Evolutionary conservation across 2,888 invertebrate species (phyloP).

Genomic region (Chrysolina haemoptera): DNA sequence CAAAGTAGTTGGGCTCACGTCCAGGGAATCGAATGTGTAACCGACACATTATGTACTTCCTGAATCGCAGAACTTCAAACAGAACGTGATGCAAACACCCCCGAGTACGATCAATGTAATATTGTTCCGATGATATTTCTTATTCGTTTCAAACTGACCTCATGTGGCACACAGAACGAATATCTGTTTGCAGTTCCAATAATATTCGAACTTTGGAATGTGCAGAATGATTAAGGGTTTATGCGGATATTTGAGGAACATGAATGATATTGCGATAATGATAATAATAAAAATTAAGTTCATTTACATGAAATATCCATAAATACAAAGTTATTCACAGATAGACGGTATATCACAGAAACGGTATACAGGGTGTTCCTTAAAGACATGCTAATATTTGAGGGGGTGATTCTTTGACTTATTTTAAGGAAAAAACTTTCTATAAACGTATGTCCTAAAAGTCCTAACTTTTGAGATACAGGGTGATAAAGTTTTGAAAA

Average conservation of each 20-base stretch:
- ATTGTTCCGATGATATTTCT: slow-evolving; percentile 33
- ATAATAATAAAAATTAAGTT: too few species aligned
- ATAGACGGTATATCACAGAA: too few species aligned
- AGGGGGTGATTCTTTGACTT: too few species aligned
- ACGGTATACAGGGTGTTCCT: too few species aligned
- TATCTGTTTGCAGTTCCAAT: slow-evolving; percentile 23
- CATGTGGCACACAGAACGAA: slow-evolving; percentile 15
- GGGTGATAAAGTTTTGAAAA: too few species aligned
- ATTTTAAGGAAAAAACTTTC: too few species aligned
- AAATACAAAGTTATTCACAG: too few species aligned
- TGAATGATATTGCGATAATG: too few species aligned
- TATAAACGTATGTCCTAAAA: too few species aligned
- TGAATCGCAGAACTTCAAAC: slow-evolving; percentile 20
- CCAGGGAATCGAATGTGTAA: slow-evolving; percentile 14
- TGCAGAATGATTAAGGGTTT: neutral
- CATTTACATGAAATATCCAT: too few species aligned
- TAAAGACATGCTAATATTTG: too few species aligned
- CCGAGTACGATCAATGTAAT: slow-evolving; percentile 32
- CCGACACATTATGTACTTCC: slow-evolving; percentile 13
- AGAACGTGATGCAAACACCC: slow-evolving; percentile 26
- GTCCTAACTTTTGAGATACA: too few species aligned
- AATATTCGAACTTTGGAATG: neutral
- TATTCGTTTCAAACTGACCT: slow-evolving; percentile 27
- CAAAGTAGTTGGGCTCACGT: slow-evolving; percentile 2
- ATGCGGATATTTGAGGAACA: neutral